Conservation (phyloP, 2,888 invertebrate genomes). For the Clivina fossor region DNA sequence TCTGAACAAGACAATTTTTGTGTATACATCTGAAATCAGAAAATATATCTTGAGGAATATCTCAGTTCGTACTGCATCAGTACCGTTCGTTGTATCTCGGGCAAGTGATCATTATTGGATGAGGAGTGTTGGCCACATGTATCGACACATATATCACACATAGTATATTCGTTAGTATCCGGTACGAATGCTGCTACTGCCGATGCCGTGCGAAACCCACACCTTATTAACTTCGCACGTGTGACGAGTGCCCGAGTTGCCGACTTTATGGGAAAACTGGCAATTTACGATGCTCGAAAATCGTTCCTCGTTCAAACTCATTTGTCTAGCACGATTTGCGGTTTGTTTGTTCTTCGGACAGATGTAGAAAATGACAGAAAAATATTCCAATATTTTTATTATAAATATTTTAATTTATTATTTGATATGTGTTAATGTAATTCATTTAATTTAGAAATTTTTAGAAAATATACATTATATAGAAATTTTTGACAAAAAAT, state of each 20-base stretch:
- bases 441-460: too few relatives aligned
- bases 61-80: too few relatives aligned
- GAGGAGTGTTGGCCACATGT: conserved; percentile 13
- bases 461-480: too few relatives aligned
- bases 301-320: conserved; percentile 1
- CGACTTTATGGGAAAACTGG: conserved; percentile 13
- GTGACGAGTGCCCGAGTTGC: background rate
- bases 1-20: too few relatives aligned
- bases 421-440: too few relatives aligned
- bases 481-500: too few relatives aligned
- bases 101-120: background rate
- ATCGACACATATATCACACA: conserved; percentile 4
- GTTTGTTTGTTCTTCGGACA: background rate
- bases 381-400: too few relatives aligned
- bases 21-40: too few relatives aligned
- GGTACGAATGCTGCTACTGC: background rate
- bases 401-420: too few relatives aligned
- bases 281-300: background rate
- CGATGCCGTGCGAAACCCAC: background rate
- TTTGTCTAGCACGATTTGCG: conserved; percentile 11
- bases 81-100: background rate
- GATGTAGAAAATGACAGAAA: too few relatives aligned
- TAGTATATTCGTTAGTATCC: background rate
- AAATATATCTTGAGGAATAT: too few relatives aligned
- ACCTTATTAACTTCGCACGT: conserved; percentile 6